Base-by-base conservation (phyloP, 2,888 invertebrate species). In the Notocelia uddmanniana region DNA sequence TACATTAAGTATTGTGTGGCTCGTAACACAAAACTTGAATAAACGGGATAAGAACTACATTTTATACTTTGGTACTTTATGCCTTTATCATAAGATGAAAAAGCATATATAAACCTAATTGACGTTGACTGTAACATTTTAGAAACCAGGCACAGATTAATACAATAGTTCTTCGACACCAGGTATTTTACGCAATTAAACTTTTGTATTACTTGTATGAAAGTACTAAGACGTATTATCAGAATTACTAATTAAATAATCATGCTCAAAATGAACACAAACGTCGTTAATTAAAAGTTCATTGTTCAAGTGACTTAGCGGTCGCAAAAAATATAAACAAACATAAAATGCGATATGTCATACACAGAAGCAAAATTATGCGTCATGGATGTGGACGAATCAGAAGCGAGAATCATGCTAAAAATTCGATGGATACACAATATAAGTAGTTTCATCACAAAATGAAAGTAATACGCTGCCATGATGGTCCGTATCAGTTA, bases 381-480 rank as follows among this genome's bases (percentile, higher is more conserved):
- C 15, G 31, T 60, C 55, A 60, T 54, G 48, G 41, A 48, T 19
- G 15, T 55, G 63, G 48, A 63, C 34, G 18, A 26, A 23, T 37
- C 41, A 54, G 19, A 71, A 19, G 37, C 13, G n/a, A 50, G 26
- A 21, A 10, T 26, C 64, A 64, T 64, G 64, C 64, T 21, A 31
- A 18, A 21, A 15, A 48, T 50, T 18, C 1, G 13, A 26, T 23
- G 37, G 41, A 2, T 34, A 8, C 21, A 50, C 34, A 66, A 15
- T 23, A 18, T 19, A 23, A 52, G 31, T 45, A 31, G 23, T 54
- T 23, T 23, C 11, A 52, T 63, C 73, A 72, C 75, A 77, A 62
- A 63, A 77, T 76, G 62, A 83, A 83, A 80, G 80, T 83, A 82
- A 83, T n/a, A 83, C 83, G 79, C 74, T 69, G 77, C 62, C 76